Evolutionary conservation across 2,888 invertebrate species (phyloP).

Genomic region (Dryococelus australis): DNA sequence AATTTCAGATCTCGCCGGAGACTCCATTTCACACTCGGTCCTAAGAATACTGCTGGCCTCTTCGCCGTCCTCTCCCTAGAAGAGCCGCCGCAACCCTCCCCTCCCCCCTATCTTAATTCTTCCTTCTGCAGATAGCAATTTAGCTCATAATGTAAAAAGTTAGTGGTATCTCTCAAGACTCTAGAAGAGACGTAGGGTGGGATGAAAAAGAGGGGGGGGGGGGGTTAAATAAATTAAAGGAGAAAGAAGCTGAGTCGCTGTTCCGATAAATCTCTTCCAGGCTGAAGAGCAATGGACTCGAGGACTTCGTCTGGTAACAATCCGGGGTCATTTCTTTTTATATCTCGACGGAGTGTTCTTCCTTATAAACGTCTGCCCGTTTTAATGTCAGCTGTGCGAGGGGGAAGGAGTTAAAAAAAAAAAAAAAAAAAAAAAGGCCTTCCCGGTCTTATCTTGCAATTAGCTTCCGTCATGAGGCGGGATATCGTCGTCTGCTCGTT

Average conservation of each 20-base stretch:
- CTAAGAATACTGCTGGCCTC: not conserved
- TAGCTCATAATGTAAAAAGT: slow-evolving; percentile 27
- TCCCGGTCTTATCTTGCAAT: not conserved
- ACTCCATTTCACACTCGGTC: not conserved
- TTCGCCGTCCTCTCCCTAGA: not conserved
- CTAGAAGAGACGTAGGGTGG: not conserved
- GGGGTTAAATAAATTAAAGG: slow-evolving; percentile 26
- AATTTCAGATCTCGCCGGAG: not conserved
- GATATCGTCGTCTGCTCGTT: not conserved
- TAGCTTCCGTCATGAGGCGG: not conserved
- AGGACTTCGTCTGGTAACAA: slow-evolving; percentile 1
- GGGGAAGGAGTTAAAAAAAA: not conserved
- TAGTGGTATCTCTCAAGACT: slow-evolving; percentile 11
- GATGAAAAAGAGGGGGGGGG: not conserved
- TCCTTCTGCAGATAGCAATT: slow-evolving; percentile 13
- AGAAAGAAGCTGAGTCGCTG: slow-evolving; percentile 4
- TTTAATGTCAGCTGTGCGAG: not conserved
- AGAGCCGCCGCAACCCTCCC: not conserved
- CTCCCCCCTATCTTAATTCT: not conserved
- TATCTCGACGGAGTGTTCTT: not conserved
- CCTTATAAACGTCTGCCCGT: slow-evolving; percentile 12
- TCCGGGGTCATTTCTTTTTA: not conserved
- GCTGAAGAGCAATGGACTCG: slow-evolving; percentile 11
- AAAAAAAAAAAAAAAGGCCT: not conserved
- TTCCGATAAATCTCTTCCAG: slow-evolving; percentile 30